A percentile compares a stretch with the other conserved stretches of the same genome.
Conservation (phyloP, 2,797 vertebrate species). For the Pseudotriccus pelzelni region DNA sequence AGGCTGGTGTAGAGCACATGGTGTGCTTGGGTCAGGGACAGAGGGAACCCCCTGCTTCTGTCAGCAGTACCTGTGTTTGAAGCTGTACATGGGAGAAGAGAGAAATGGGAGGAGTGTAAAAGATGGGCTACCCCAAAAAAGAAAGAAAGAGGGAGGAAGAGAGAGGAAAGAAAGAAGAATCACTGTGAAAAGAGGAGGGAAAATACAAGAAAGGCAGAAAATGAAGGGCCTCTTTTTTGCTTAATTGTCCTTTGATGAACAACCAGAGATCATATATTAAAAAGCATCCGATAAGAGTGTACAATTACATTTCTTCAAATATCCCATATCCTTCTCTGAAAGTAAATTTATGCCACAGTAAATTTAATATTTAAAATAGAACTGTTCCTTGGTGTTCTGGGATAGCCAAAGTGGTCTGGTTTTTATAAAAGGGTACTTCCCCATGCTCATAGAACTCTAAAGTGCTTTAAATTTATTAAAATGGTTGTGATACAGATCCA, state of each 20-base stretch:
- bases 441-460: background rate
- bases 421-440: background rate
- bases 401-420: background rate
- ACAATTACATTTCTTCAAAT: background rate
- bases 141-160: background rate
- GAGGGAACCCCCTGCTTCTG: background rate
- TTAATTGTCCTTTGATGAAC: background rate
- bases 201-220: background rate
- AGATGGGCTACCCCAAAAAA: background rate
- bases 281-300: background rate
- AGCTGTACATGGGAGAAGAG: background rate
- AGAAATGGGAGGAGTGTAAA: background rate
- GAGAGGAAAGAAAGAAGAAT: too few species aligned
- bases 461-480: background rate
- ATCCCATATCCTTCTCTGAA: background rate
- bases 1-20: background rate
- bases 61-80: background rate
- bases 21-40: background rate
- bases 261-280: background rate
- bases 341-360: background rate
- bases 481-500: background rate
- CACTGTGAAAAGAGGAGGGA: background rate
- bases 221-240: background rate
- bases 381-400: background rate
- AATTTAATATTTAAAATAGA: background rate